These are phyloP conservation scores for Gymnorhina tibicen DNA, from an alignment of 2,113 vertebrate genomes.

Conservation along the genomic window DNA sequence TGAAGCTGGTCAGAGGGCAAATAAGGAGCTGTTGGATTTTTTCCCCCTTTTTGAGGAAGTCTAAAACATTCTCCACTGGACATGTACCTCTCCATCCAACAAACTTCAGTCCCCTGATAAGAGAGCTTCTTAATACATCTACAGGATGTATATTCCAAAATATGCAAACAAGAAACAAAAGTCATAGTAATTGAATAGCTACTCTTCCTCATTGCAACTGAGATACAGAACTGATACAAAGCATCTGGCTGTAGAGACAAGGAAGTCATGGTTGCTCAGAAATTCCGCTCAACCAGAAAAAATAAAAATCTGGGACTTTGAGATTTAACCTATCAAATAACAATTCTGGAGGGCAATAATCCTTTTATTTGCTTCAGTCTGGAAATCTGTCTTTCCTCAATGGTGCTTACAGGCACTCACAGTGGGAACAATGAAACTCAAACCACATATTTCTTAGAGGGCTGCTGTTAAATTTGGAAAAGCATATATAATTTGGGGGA, in stretches of 20 bases:
- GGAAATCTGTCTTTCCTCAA: neutral
- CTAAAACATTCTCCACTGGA: neutral
- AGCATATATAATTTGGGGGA: neutral
- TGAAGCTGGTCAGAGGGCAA: neutral
- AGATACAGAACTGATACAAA: neutral
- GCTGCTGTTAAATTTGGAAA: slow-evolving; percentile 11
- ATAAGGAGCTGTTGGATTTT: neutral
- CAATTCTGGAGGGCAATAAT: neutral
- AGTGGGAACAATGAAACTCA: neutral
- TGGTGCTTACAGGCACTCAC: neutral
- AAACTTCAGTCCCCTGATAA: neutral
- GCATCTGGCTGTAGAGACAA: neutral
- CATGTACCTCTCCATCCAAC: neutral
- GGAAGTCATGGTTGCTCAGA: neutral
- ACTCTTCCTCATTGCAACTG: neutral
- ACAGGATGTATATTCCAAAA: neutral
- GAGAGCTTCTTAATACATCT: neutral
- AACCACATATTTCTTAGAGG: neutral
- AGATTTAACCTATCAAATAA: neutral
- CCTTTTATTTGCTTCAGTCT: neutral
- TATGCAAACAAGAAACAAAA: neutral
- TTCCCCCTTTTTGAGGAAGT: neutral
- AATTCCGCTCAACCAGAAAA: neutral
- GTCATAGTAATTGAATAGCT: neutral
- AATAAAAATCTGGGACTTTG: neutral